phyloP scores from a whole-genome alignment of 2,113 vertebrate genomes.

The Lichenostomus cassidix region DNA sequence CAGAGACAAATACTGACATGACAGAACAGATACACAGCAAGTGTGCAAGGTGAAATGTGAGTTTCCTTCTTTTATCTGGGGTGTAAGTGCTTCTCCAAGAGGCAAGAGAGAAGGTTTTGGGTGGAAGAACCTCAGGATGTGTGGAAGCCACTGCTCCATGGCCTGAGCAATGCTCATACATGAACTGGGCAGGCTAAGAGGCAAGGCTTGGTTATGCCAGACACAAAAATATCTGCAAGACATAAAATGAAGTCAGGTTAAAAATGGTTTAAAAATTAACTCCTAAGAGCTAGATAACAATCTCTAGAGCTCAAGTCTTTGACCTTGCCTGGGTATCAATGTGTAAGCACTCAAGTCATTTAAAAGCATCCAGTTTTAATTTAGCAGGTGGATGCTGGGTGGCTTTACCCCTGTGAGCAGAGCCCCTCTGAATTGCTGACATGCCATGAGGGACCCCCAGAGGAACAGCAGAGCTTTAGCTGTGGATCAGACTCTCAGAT shows the following conservation, averaged over 20 bases:
- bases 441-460: background rate
- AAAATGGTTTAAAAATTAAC: background rate
- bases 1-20: background rate
- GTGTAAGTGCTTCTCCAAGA: background rate
- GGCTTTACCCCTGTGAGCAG: background rate
- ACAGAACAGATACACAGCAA: background rate
- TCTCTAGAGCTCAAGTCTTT: background rate
- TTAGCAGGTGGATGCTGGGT: background rate
- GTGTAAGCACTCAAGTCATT: background rate
- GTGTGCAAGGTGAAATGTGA: accelerated
- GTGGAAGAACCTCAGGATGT: background rate
- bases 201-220: background rate
- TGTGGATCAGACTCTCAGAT: background rate
- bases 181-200: background rate
- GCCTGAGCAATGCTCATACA: background rate
- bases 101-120: background rate
- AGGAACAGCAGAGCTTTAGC: background rate
- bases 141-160: background rate
- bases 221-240: background rate
- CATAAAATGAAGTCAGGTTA: background rate
- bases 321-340: background rate
- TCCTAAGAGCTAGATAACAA: background rate
- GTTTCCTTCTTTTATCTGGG: background rate
- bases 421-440: background rate
- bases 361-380: background rate